Conservation (phyloP, 2,888 invertebrate species). For the Conomelus anceps region DNA sequence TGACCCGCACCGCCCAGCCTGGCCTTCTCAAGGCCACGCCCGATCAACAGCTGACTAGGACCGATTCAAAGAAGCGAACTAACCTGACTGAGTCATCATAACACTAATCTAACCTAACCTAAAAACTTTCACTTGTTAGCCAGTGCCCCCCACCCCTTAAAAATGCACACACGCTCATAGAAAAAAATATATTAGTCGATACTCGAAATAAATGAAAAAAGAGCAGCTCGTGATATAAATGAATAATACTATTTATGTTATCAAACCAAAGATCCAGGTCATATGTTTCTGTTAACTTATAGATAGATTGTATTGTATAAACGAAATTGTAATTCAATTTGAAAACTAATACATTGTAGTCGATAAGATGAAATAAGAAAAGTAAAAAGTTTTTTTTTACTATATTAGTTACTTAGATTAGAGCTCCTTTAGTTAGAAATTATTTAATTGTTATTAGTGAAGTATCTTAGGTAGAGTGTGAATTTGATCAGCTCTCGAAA, state of each 20-base stretch:
- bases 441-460: not conserved
- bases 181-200: too few species aligned
- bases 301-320: not conserved
- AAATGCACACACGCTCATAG: not conserved
- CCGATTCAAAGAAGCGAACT: constrained; percentile 45
- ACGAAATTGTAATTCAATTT: not conserved
- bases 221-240: not conserved
- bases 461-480: not conserved
- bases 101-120: not conserved
- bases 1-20: constrained; percentile 73
- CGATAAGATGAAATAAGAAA: not conserved
- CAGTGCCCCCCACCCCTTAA: not conserved
- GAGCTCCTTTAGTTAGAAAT: not conserved
- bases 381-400: not conserved
- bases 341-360: not conserved
- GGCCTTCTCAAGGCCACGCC: constrained; percentile 82
- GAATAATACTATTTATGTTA: not conserved
- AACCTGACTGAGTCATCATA: not conserved
- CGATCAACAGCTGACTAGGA: constrained; percentile 60
- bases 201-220: not conserved
- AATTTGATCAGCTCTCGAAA: not conserved
- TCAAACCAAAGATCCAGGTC: constrained; percentile 8
- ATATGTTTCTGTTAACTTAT: constrained; percentile 3
- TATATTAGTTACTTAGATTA: not conserved
- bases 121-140: not conserved